Evolutionary conservation across 92 coral and sea anemone genomes (phyloP), one percentile per base, ranked within the genome.

Genomic region (Parazoanthus darwini): DNA sequence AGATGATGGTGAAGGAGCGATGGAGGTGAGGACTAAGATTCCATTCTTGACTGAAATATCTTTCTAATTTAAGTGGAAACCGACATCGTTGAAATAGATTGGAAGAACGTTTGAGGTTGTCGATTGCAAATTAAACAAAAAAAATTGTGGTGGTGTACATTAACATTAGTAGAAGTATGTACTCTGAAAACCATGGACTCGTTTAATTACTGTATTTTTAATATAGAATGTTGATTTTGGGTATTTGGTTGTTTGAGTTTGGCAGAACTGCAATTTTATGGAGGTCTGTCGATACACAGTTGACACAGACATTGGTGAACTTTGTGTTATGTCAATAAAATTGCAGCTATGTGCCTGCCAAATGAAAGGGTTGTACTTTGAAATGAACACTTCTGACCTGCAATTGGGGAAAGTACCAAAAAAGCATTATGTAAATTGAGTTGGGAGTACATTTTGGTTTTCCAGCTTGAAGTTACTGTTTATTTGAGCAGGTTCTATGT

Each of bases 21-120:
- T 83, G 11, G 95, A 93, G 96, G 99, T 96, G 88, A 87, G 92
- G 79, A 26, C 35, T 33, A 8, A 33, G 48, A 8, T 82, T 71
- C 35, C 16, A 38, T 29, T 37, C 67, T 70, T 75, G 58, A 29
- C 15, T 33, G 48, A 33, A 58, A 56, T 38, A 6, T 33, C 10
- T 86, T 33, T 38, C 20, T 3, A 29, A 3, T 11, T 48, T 11
- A 36, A 23, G 35, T 22, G 22, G 79, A 46, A 84, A 70, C 25
- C 36, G 77, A 83, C 87, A 83, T 23, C 37, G 66, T 26, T 56
- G 71, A 33, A 56, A 44, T 68, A 18, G 48, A 23, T 70, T 68
- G 87, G 4, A 83, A 35, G 78, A 14, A 6, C 54, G 26, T 37
- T 33, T 46, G 78, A 48, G 10, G 42, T 71, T 70, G 87, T 72